Percentiles rank a stretch among this genome's conserved stretches.
phyloP scores from a whole-genome alignment of 2,888 invertebrate species.

The Cephus spinipes region DNA sequence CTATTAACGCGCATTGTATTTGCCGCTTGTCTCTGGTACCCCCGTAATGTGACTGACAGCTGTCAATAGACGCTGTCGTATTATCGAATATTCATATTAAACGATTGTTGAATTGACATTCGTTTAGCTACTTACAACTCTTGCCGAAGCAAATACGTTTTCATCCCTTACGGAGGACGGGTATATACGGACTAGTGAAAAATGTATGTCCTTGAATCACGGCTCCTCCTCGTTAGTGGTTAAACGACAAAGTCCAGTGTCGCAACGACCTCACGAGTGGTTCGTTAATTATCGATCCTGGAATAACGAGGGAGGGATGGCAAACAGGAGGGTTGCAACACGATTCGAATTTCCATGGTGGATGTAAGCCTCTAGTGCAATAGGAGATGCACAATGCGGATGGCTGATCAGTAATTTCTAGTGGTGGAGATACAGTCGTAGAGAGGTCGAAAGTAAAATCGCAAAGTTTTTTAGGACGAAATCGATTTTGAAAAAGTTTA shows the following conservation, averaged over 20 bases:
- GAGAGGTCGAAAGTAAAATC: background rate
- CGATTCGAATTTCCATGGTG: background rate
- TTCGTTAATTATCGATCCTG: background rate
- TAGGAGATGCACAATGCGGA: background rate
- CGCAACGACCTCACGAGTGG: background rate
- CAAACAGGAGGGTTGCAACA: background rate
- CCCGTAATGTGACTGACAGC: too few relatives aligned
- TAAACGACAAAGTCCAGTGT: background rate
- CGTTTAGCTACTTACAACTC: background rate
- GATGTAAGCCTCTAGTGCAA: background rate
- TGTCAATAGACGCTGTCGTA: background rate
- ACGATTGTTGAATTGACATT: background rate
- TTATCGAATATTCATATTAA: background rate
- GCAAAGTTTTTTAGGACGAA: background rate
- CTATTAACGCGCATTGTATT: too few relatives aligned
- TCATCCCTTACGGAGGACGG: background rate
- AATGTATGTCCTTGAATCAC: background rate
- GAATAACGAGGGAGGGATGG: background rate
- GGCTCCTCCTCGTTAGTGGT: background rate
- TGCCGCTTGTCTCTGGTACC: too few relatives aligned
- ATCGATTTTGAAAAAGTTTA: slow-evolving; percentile 18
- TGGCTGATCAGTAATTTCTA: background rate
- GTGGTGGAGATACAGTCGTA: background rate
- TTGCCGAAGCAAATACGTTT: background rate
- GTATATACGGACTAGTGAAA: background rate